Evolutionary conservation across 2,113 vertebrate species (phyloP).

Genomic region (Atractosteus spatula): DNA sequence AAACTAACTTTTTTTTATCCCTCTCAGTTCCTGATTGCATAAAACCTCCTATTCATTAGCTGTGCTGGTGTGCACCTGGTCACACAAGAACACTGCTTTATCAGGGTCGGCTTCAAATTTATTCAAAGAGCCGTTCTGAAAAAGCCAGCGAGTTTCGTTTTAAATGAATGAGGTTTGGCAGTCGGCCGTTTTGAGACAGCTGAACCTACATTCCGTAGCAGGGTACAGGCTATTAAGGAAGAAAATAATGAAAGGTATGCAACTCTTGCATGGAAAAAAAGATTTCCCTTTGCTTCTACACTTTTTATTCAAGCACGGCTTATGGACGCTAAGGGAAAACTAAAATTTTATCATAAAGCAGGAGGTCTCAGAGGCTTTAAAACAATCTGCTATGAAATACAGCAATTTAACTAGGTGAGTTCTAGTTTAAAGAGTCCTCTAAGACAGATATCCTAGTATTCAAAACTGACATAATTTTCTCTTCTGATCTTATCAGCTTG

Average conservation of each 20-base stretch:
- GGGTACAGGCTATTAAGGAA: constrained; percentile 29
- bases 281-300: constrained; percentile 26
- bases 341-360: too few relatives aligned
- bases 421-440: too few relatives aligned
- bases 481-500: too few relatives aligned
- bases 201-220: constrained; percentile 35
- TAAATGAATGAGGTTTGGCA: constrained; percentile 31
- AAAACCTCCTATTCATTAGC: constrained; percentile 14
- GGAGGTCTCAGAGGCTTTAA: too few relatives aligned
- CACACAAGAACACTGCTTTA: neutral
- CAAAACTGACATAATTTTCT: too few relatives aligned
- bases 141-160: constrained; percentile 19
- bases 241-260: constrained; percentile 27
- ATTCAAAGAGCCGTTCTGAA: constrained; percentile 12
- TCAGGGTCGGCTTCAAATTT: constrained; percentile 4
- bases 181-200: constrained; percentile 26
- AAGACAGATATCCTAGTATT: too few relatives aligned
- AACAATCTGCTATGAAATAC: too few relatives aligned
- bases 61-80: constrained; percentile 12
- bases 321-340: too few relatives aligned
- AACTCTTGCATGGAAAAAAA: constrained; percentile 17
- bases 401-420: too few relatives aligned
- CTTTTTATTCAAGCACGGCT: neutral
- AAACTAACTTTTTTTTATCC: neutral
- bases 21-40: neutral